phyloP scores from a whole-genome alignment of 2,113 vertebrate genomes.

The Melanerpes aurifrons region DNA sequence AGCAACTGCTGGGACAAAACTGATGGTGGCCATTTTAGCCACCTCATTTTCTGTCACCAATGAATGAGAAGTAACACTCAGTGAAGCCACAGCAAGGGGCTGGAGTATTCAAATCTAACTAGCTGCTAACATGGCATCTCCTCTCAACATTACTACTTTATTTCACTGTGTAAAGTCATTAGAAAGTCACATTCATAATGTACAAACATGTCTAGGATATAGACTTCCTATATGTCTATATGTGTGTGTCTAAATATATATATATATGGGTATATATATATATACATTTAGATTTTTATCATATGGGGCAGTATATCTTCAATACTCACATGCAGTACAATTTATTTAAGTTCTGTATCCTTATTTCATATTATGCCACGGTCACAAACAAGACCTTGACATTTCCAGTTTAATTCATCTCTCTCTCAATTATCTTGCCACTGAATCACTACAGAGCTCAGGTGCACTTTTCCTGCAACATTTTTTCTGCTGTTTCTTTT shows the following conservation, averaged over 20 bases:
- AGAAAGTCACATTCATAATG: not conserved
- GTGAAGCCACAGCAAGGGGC: not conserved
- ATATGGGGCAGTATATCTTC: not conserved
- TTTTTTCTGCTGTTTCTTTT: not conserved
- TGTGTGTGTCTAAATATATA: no score
- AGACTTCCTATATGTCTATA: no score
- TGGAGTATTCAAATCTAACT: not conserved
- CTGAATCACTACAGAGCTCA: not conserved
- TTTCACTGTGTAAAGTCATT: not conserved
- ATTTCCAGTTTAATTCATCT: not conserved
- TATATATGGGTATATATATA: no score
- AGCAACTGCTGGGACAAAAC: not conserved
- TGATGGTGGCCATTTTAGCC: not conserved
- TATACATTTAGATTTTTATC: not conserved
- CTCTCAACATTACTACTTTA: not conserved
- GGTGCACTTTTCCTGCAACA: not conserved
- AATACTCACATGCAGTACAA: not conserved
- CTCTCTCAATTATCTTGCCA: not conserved
- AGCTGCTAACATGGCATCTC: not conserved
- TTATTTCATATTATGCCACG: not conserved
- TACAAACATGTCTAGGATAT: not conserved
- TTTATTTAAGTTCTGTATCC: not conserved
- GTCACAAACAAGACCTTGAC: not conserved
- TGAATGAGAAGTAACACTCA: not conserved
- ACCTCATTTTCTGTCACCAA: not conserved